Evolutionary conservation across 2,113 vertebrate genomes (phyloP).

Genomic region (Antechinus flavipes): DNA sequence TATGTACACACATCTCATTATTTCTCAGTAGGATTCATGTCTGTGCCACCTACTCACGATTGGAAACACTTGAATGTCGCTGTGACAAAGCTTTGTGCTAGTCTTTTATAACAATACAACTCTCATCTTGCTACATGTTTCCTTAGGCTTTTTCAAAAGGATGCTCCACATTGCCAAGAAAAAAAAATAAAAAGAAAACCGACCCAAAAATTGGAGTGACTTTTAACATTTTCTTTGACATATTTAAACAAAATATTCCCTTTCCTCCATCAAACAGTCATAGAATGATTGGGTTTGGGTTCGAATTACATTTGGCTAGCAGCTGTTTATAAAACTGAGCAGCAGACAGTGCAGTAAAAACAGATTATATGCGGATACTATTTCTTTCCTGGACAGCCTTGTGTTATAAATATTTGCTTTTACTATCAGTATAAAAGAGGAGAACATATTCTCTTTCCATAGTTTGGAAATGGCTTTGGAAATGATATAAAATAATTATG

Average conservation of each 20-base stretch:
- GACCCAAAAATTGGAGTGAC: constrained; percentile 71
- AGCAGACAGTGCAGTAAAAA: constrained; percentile 73
- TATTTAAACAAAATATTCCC: constrained; percentile 80
- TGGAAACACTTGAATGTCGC: constrained; percentile 80
- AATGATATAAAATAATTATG: constrained; percentile 67
- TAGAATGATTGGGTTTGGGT: constrained; percentile 78
- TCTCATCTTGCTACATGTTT: constrained; percentile 77
- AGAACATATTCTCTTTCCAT: constrained; percentile 49
- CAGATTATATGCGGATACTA: constrained; percentile 79
- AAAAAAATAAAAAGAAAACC: constrained; percentile 32
- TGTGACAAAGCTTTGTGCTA: constrained; percentile 77
- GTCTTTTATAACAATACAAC: constrained; percentile 80
- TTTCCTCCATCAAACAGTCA: constrained; percentile 74
- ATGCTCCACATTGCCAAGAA: constrained; percentile 71
- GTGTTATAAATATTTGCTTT: constrained; percentile 79
- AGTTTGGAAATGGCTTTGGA: constrained; percentile 75
- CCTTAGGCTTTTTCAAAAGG: constrained; percentile 74
- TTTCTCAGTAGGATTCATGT: constrained; percentile 85
- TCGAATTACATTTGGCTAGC: constrained; percentile 80
- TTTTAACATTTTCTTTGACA: constrained; percentile 81
- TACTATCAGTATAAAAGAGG: constrained; percentile 66
- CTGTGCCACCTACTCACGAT: constrained; percentile 85
- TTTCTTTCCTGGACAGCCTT: constrained; percentile 71
- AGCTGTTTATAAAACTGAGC: constrained; percentile 82
- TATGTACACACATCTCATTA: constrained; percentile 88